phyloP scores from a whole-genome alignment of 2,888 invertebrate genomes.

The Scrobipalpa atriplicella region DNA sequence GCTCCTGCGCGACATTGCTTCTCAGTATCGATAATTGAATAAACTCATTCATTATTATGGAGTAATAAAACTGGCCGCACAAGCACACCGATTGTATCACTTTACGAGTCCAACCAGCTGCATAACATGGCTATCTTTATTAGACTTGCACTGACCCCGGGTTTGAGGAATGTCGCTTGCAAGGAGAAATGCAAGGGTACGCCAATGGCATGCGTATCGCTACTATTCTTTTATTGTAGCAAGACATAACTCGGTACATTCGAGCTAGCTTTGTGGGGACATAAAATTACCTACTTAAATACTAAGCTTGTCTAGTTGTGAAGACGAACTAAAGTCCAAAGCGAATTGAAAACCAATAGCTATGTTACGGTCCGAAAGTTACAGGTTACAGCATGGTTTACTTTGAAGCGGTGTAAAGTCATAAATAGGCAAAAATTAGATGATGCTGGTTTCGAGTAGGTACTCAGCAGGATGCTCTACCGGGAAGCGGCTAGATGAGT shows the following conservation, averaged over 20 bases:
- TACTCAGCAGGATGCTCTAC: slow-evolving; percentile 27
- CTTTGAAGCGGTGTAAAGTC: not conserved
- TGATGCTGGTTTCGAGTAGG: slow-evolving; percentile 10
- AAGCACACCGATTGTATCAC: slow-evolving; percentile 68
- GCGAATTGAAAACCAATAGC: slow-evolving; percentile 12
- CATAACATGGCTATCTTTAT: slow-evolving; percentile 69
- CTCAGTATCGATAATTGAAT: slow-evolving; percentile 77
- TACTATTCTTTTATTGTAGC: not conserved
- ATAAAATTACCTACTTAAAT: not conserved
- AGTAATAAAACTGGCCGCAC: slow-evolving; percentile 69
- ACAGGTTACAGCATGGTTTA: slow-evolving; percentile 1
- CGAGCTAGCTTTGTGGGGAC: not conserved
- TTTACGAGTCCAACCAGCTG: slow-evolving; percentile 76
- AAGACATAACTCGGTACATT: slow-evolving; percentile 1
- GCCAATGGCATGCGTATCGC: slow-evolving; percentile 13
- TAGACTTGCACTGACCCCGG: slow-evolving; percentile 68
- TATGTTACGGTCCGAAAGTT: not conserved
- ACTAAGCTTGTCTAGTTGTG: not conserved
- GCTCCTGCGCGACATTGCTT: slow-evolving; percentile 58
- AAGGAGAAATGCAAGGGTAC: slow-evolving; percentile 28
- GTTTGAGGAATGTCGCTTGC: slow-evolving; percentile 40
- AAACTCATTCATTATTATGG: slow-evolving; percentile 76
- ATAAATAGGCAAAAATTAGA: slow-evolving; percentile 22
- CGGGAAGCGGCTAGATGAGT: slow-evolving; percentile 54
- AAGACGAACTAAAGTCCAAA: slow-evolving; percentile 9